Conservation (phyloP, 1,140 invertebrate species). For the Zaprionus lachaisei region DNA sequence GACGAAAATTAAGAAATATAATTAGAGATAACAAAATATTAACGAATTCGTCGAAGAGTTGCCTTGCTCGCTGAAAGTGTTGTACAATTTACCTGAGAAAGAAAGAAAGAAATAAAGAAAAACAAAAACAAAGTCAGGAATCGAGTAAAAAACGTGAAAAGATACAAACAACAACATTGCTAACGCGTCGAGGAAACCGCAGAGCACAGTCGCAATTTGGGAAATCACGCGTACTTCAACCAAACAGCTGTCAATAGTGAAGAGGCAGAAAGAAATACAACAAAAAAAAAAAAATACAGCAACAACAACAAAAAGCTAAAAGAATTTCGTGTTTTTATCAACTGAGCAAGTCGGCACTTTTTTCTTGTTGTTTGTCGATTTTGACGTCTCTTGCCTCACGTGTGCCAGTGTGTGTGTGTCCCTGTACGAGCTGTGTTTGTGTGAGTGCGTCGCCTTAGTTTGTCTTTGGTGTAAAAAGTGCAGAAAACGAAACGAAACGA, state of each 20-base stretch:
- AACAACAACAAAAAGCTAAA: neutral
- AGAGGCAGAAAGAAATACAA: neutral
- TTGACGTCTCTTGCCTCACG: slow-evolving; percentile 34
- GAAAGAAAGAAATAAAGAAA: neutral
- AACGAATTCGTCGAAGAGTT: slow-evolving; percentile 6
- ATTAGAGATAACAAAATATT: neutral
- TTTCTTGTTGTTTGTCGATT: slow-evolving; percentile 37
- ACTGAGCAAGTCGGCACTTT: slow-evolving; percentile 27
- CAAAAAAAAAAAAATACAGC: neutral
- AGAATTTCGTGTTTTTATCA: slow-evolving; percentile 36
- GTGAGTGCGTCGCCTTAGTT: slow-evolving; percentile 24
- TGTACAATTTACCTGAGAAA: slow-evolving; percentile 3
- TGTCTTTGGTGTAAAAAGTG: slow-evolving; percentile 27
- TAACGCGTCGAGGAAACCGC: slow-evolving; percentile 22
- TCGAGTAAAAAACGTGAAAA: neutral
- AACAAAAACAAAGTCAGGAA: neutral
- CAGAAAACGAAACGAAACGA: slow-evolving; percentile 22
- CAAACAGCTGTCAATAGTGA: slow-evolving; percentile 42
- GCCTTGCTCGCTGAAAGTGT: slow-evolving; percentile 3
- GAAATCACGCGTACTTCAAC: slow-evolving; percentile 31
- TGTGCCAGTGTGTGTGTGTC: slow-evolving; percentile 16
- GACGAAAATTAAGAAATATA: slow-evolving; percentile 15
- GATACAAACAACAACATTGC: slow-evolving; percentile 29
- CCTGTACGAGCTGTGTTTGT: slow-evolving; percentile 19
- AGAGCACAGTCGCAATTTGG: slow-evolving; percentile 7